phyloP scores from a whole-genome alignment of 2,888 invertebrate genomes.

The Eupithecia centaureata region DNA sequence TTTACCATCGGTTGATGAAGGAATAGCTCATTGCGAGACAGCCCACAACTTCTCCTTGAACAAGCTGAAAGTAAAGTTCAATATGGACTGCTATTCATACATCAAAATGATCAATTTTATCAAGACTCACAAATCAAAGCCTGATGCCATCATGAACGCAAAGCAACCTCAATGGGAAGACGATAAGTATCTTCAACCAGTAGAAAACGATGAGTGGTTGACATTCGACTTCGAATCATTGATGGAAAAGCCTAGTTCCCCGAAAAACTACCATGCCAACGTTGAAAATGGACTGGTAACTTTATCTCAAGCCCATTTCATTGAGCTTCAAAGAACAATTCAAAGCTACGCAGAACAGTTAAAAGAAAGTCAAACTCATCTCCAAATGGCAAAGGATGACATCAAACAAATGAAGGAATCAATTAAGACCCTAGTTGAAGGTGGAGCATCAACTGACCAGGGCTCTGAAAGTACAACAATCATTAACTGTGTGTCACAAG shows the following conservation, averaged over 20 bases:
- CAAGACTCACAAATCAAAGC: constrained; percentile 84
- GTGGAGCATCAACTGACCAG: constrained; percentile 49
- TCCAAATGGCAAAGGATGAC: constrained; percentile 85
- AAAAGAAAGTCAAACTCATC: constrained; percentile 83
- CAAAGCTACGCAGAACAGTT: constrained; percentile 83
- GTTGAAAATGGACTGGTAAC: constrained; percentile 86
- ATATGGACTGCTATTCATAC: constrained; percentile 92
- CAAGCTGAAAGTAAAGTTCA: constrained; percentile 86
- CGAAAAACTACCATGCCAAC: constrained; percentile 83
- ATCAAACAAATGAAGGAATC: constrained; percentile 85
- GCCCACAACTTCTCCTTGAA: constrained; percentile 87
- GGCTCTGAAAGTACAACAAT: constrained; percentile 48
- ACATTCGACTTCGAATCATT: constrained; percentile 89
- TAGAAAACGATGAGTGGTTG: constrained; percentile 91
- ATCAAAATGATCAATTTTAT: constrained; percentile 93
- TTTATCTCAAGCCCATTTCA: constrained; percentile 84
- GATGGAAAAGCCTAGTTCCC: constrained; percentile 66
- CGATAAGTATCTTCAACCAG: constrained; percentile 91
- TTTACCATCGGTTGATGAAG: constrained; percentile 85
- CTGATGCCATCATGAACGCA: constrained; percentile 82
- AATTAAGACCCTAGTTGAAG: constrained; percentile 82
- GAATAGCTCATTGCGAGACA: constrained; percentile 86
- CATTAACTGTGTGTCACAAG: constrained; percentile 72
- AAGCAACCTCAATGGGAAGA: constrained; percentile 87
- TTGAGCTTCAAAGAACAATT: constrained; percentile 85